Evolutionary conservation across 2,888 invertebrate species (phyloP).

Genomic region (Himalopsyche kuldschensis): DNA sequence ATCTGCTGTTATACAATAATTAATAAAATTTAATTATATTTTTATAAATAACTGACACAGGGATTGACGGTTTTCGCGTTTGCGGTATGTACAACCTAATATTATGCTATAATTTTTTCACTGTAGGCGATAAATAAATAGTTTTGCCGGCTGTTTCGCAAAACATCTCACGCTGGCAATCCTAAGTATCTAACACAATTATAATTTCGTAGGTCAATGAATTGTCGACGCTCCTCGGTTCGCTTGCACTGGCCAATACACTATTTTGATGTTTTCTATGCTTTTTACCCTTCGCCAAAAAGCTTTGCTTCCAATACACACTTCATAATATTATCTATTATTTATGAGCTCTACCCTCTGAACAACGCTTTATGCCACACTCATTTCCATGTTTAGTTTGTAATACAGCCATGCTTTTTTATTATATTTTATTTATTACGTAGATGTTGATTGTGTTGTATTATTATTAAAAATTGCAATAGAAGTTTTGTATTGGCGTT

Average conservation of each 20-base stretch:
- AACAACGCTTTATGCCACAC: too few relatives aligned
- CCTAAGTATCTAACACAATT: background rate
- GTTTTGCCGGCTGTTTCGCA: background rate
- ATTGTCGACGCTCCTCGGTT: background rate
- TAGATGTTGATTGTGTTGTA: too few relatives aligned
- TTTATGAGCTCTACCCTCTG: too few relatives aligned
- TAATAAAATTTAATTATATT: conserved; percentile 9
- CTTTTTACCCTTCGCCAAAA: too few relatives aligned
- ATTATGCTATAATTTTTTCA: background rate
- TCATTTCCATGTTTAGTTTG: too few relatives aligned
- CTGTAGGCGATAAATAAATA: background rate
- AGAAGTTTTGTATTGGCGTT: too few relatives aligned
- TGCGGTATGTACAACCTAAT: conserved; percentile 26
- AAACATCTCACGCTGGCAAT: conserved; percentile 5
- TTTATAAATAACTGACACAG: conserved; percentile 21
- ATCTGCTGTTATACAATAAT: background rate
- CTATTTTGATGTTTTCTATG: too few relatives aligned
- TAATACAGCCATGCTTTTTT: too few relatives aligned
- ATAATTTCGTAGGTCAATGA: conserved; percentile 6
- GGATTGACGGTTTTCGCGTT: conserved; percentile 39
- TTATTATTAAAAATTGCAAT: too few relatives aligned
- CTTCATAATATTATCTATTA: too few relatives aligned
- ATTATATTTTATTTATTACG: too few relatives aligned
- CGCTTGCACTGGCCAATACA: background rate
- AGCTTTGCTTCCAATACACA: too few relatives aligned